Evolutionary conservation across 2,797 vertebrate species (phyloP), one percentile per base, ranked within the genome.

Genomic region (Staurois parvus): DNA sequence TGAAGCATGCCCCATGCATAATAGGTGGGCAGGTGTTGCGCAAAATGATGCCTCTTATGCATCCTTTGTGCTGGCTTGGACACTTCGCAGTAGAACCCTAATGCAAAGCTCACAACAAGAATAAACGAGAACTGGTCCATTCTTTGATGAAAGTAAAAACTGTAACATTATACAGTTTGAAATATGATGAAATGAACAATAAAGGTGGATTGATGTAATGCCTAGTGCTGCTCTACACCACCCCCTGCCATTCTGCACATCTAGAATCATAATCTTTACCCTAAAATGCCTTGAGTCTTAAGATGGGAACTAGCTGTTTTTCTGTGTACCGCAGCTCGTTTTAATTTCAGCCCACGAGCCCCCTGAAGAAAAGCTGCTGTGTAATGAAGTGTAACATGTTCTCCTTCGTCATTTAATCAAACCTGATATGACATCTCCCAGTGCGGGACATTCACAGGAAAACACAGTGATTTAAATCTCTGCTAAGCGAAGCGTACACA

Each of bases 401-500:
- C 85, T 66, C 79, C 68, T 83, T 79, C 73, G 85, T 86, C 85
- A 73, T 83, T 86, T 86, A 86, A 86, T 86, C 85, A 86, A 83
- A 83, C 67, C 29, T 86, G 85, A 86, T 86, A 86, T 86, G 85
- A 86, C 80, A 83, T 82, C 79, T 86, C 85, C 85, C 85, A 76
- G 52, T 6, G 80, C 75, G 74, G 80, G 56, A 73, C 37, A 73
- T 78, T 86, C 85, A 52, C 85, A 68, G 59, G 78, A 83, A 86
- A 86, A 83, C 74, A 83, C 74, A 77, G 45, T 68, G 67, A 83
- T 83, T 82, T 86, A 78, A 86, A 86, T 86, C 85, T 86, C 74
- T 83, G 85, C 75, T 86, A 83, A 86, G 82, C 80, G 80, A 86
- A 86, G 85, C 80, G 69, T 83, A 73, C 56, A 67, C 80, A 83